Conservation (phyloP, 2,113 vertebrate species). For the Clarias gariepinus region DNA sequence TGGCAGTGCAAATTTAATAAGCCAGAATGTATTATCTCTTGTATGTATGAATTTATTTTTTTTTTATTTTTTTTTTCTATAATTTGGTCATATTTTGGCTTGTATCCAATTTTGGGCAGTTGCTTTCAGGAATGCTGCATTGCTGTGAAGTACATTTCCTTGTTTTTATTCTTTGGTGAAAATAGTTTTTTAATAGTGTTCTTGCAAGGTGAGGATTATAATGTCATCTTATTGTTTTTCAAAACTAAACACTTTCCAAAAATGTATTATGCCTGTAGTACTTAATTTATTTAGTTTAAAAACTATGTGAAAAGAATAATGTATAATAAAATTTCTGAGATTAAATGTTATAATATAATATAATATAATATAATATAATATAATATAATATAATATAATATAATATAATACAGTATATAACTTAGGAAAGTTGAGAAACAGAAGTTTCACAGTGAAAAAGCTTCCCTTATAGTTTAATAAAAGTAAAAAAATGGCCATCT, state of each 20-base stretch:
- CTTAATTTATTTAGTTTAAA: background rate
- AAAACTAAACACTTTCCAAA: background rate
- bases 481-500: background rate
- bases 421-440: background rate
- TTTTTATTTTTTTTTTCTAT: background rate
- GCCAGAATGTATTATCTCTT: background rate
- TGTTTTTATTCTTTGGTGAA: background rate
- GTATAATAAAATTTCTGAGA: background rate
- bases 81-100: background rate
- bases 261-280: background rate
- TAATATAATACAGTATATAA: background rate
- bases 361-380: background rate
- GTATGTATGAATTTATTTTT: background rate
- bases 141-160: background rate
- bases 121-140: background rate
- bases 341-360: too few relatives aligned
- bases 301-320: background rate
- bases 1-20: background rate
- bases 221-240: too few relatives aligned
- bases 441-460: background rate
- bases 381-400: background rate
- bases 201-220: background rate
- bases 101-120: background rate
- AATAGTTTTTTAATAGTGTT: background rate
- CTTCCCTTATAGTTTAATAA: background rate